Conservation (phyloP, 2,113 vertebrate genomes). For the Motacilla alba region DNA sequence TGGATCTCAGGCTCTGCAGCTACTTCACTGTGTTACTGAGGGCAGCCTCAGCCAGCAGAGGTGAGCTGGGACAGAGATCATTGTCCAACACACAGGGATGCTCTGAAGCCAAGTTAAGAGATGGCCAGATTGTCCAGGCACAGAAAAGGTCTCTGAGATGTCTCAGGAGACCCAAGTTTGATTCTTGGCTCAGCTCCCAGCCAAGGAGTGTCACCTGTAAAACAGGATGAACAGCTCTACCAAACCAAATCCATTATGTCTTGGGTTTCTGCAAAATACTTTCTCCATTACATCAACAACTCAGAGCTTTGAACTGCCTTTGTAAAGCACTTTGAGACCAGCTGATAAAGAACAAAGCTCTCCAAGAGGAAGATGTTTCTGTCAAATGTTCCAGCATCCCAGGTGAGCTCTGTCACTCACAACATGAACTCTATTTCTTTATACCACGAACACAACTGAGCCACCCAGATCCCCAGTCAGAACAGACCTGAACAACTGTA, state of each 20-base stretch:
- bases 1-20: background rate
- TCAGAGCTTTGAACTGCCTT: background rate
- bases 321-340: background rate
- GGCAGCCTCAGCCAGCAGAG: background rate
- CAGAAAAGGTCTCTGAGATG: background rate
- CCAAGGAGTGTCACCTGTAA: background rate
- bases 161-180: background rate
- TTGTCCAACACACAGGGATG: background rate
- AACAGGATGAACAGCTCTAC: background rate
- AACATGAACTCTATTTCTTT: background rate
- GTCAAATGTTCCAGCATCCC: background rate
- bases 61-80: background rate
- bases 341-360: conserved; percentile 34
- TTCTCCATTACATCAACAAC: conserved; percentile 14
- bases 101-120: background rate
- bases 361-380: background rate
- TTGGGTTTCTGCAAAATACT: background rate
- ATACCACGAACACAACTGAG: background rate
- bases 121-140: background rate
- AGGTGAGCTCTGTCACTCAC: background rate
- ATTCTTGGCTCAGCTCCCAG: background rate
- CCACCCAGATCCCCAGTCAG: background rate
- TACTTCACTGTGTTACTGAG: accelerated
- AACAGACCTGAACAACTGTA: background rate
- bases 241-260: background rate